Percentiles rank a stretch among this genome's conserved stretches.
These are phyloP conservation scores for Aurelia aurita DNA, from an alignment of 30 jellyfish, hydroid and myxozoan genomes.

Conservation along the genomic window DNA sequence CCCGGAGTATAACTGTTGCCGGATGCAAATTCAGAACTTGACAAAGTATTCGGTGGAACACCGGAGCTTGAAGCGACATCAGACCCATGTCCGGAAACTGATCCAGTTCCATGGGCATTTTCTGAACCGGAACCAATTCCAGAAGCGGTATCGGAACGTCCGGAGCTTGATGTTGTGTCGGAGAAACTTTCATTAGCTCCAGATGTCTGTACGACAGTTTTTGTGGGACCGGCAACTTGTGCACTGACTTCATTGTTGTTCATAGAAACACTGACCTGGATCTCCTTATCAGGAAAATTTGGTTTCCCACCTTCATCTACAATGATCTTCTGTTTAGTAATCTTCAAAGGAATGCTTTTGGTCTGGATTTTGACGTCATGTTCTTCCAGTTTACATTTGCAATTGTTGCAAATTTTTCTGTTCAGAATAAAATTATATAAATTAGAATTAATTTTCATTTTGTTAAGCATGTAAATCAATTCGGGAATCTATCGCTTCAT, in stretches of 20 bases:
- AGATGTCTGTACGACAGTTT: not conserved
- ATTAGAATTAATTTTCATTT: too few species aligned
- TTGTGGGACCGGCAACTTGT: conserved; percentile 16
- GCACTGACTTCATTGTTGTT: conserved; percentile 14
- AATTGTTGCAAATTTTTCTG: conserved; percentile 84
- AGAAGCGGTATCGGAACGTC: too few species aligned
- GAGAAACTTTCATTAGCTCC: not conserved
- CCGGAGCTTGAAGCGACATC: not conserved
- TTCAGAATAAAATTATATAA: not conserved
- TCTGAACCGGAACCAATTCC: not conserved
- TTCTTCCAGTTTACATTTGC: conserved; percentile 86
- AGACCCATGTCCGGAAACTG: too few species aligned
- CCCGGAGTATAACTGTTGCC: conserved; percentile 7
- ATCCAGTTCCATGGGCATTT: not conserved
- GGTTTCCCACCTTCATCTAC: conserved; percentile 71
- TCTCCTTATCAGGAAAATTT: conserved; percentile 25
- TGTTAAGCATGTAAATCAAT: too few species aligned
- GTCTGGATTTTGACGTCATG: conserved; percentile 80
- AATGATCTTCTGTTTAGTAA: conserved; percentile 49
- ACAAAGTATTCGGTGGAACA: not conserved
- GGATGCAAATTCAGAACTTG: not conserved
- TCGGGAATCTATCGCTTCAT: too few species aligned
- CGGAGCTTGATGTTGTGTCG: too few species aligned
- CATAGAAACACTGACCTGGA: not conserved
- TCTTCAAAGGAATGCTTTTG: conserved; percentile 50